These are phyloP conservation scores for Mirounga angustirostris DNA, from an alignment of 2,113 vertebrate genomes.

Conservation along the genomic window DNA sequence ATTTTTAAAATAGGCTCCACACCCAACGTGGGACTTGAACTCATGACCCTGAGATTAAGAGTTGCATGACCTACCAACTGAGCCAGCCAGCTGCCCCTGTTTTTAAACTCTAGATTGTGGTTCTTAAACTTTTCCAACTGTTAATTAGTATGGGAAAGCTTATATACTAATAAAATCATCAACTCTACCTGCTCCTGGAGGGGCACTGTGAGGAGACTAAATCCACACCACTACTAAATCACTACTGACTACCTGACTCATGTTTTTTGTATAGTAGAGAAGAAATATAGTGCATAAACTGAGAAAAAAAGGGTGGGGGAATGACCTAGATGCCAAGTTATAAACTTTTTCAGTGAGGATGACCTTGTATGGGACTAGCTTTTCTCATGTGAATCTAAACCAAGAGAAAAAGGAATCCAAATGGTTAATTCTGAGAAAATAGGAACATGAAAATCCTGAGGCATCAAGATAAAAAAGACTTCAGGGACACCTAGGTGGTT, in stretches of 20 bases:
- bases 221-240: not conserved
- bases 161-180: not conserved
- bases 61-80: not conserved
- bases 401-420: not conserved
- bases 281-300: conserved; percentile 9
- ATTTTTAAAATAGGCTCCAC: not conserved
- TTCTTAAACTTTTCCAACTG: not conserved
- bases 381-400: not conserved
- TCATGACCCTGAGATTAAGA: not conserved
- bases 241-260: not conserved
- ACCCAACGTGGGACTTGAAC: not conserved
- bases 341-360: not conserved
- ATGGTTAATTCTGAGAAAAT: conserved; percentile 40
- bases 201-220: not conserved
- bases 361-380: not conserved
- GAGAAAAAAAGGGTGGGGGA: not conserved
- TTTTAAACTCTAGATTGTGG: not conserved
- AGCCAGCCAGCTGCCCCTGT: not conserved
- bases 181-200: not conserved
- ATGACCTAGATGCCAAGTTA: not conserved
- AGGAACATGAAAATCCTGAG: not conserved
- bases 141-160: not conserved
- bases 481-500: not conserved
- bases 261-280: not conserved
- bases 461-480: not conserved